Evolutionary conservation across 1,140 invertebrate genomes (phyloP), one percentile per base, ranked within the genome.

Genomic region (Brachionus sp.): DNA sequence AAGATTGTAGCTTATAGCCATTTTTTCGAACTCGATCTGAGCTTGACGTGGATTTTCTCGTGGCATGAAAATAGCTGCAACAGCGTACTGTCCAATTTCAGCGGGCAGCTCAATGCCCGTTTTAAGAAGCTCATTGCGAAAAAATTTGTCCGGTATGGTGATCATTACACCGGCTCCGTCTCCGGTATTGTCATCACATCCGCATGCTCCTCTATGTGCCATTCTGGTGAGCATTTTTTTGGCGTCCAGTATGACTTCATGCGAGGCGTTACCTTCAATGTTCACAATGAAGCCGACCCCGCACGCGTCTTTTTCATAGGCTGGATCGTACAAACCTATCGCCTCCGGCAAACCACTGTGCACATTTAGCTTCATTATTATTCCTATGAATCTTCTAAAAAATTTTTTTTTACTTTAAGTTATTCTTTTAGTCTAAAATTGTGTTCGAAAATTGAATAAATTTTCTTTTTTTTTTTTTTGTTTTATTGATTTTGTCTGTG

Each of bases 271-370:
- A 84, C 97, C 97, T 92, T 99, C 95, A 88, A 99, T 98, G 88
- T 94, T 94, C 86, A 97, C 96, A 85, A 99, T 95, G 90, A 98
- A 99, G 84, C 97, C 97, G 86, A 99, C 97, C 84, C 97, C 97
- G 87, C 97, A 99, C 84, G 96, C 95, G 88, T 98, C 97, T 87
- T 93, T 94, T 90, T 98, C 97, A 86, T 93, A 92, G 85, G 91
- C 91, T 62, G 96, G 96, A 90, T 97, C 94, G 90, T 98, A 99
- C 84, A 99, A 92, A 88, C 95, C 95, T 91, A 94, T 92, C 85
- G 90, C 89, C 57, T 86, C 86, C 9, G 91, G 91, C 83, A 88
- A 89, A 84, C 87, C 88, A n/a, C 25, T 80, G 19, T 29, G 50
- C 19, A 62, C 16, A 50, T 80, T 62, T 13, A 80, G 29, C 16